Base-by-base conservation (phyloP, 2,797 vertebrate genomes). In the Poeciliopsis turneri region DNA sequence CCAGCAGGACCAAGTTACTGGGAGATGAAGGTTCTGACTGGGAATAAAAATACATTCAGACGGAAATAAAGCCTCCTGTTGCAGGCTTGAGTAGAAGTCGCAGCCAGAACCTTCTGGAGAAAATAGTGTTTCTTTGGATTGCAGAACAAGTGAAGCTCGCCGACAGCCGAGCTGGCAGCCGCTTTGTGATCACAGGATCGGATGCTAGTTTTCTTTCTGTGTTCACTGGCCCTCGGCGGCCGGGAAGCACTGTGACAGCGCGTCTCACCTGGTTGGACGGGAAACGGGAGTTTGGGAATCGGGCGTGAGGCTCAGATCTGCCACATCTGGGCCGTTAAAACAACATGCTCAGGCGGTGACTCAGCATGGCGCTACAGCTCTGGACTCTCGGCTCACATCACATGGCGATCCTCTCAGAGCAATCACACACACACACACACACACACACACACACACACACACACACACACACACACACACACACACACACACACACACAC, bases 21-120 rank as follows among this genome's bases (percentile, higher is more conserved):
- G 45, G 30, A 84, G 74, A 83, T 78, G 75, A 77, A 74, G 55
- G 23, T 2, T 45, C 74, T 68, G 64, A 53, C 20, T 30, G 25
- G 12, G 45, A n/a, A 72, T 6, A 45, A 72, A 76, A 76, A 43
- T 23, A n/a, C 68, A 74, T 59, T 30, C 71, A 68, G 13, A 64
- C 55, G 43, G 49, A 43, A 74, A 49, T 43, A 15, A 59, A 20
- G 18, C 11, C n/a, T 41, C 43, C n/a, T n/a, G n/a, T n/a, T n/a
- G n/a, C n/a, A n/a, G n/a, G n/a, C 4, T 36, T 41, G 7, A 68
- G 25, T 16, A 47, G 53, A 76, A 20, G 5, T 8, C 11, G 23
- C 4, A 64, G 30, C 18, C 30, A 18, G 16, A 16, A 57, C 28
- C 4, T 64, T 23, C 10, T 68, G 8, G n/a, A n/a, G 25, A 68